These are phyloP conservation scores for Microplitis demolitor DNA, from an alignment of 1,140 invertebrate species.

Conservation along the genomic window DNA sequence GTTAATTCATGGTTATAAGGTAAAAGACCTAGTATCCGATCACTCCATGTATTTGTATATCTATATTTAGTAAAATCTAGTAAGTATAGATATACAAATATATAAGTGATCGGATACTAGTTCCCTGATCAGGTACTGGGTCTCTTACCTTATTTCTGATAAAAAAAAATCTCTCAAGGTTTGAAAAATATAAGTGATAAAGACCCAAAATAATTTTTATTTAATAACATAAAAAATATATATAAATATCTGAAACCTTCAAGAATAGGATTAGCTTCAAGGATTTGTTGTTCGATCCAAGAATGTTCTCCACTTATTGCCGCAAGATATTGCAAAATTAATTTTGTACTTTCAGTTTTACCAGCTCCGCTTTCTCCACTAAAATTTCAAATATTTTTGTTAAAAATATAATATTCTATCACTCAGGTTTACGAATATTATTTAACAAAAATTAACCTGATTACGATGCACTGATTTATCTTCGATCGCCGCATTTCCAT, in stretches of 20 bases:
- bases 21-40: too few relatives aligned
- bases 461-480: conserved; percentile 98
- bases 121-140: too few relatives aligned
- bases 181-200: too few relatives aligned
- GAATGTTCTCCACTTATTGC: conserved; percentile 98
- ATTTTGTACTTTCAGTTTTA: conserved; percentile 98
- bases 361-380: conserved; percentile 98
- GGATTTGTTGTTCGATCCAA: conserved; percentile 97
- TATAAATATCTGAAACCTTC: conserved; percentile 67
- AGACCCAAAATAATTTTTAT: too few relatives aligned
- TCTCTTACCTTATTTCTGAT: too few relatives aligned
- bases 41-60: too few relatives aligned
- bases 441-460: conserved; percentile 66
- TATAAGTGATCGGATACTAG: too few relatives aligned
- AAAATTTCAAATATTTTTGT: conserved; percentile 46
- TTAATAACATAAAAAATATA: background rate
- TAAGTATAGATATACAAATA: too few relatives aligned
- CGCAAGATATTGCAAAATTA: conserved; percentile 97
- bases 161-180: too few relatives aligned
- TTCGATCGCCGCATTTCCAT: conserved; percentile 92
- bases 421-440: background rate
- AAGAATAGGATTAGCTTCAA: conserved; percentile 85
- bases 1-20: too few relatives aligned
- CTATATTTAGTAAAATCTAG: too few relatives aligned
- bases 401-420: background rate